Conservation (phyloP, 1,140 invertebrate species). For the Euwallacea fornicatus region DNA sequence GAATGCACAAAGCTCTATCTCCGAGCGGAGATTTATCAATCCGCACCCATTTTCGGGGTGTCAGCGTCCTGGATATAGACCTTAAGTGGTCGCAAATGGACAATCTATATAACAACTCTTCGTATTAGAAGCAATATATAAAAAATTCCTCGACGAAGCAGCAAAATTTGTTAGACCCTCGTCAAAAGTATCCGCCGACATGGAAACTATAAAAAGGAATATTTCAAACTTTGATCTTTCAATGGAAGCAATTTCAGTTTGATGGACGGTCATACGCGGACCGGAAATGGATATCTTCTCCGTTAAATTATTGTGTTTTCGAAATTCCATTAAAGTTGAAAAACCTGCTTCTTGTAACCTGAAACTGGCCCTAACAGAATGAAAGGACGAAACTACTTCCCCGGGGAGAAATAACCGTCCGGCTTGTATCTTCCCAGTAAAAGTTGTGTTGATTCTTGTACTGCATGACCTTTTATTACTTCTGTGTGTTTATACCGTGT, state of each 20-base stretch:
- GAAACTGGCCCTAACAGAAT: not conserved
- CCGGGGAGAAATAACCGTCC: not conserved
- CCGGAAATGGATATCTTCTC: not conserved
- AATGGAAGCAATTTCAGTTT: not conserved
- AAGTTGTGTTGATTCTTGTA: not conserved
- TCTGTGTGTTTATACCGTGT: no score
- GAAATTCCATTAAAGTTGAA: not conserved
- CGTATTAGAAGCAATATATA: not conserved
- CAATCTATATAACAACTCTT: not conserved
- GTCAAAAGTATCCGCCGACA: slow-evolving; percentile 5
- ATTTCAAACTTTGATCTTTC: slow-evolving; percentile 14
- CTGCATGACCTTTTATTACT: no score
- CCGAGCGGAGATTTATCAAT: slow-evolving; percentile 2
- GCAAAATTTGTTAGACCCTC: slow-evolving; percentile 14
- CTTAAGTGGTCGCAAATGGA: slow-evolving; percentile 3
- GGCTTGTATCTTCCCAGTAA: not conserved
- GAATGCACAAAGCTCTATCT: no score
- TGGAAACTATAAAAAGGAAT: slow-evolving; percentile 6
- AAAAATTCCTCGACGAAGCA: slow-evolving; percentile 7
- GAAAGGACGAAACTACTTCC: not conserved
- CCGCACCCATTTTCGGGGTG: not conserved
- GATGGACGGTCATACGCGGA: not conserved
- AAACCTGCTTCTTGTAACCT: not conserved
- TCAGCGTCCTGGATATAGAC: not conserved
- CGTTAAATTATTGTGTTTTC: not conserved